phyloP scores from a whole-genome alignment of 2,797 vertebrate genomes.

The Pseudochirops cupreus region DNA sequence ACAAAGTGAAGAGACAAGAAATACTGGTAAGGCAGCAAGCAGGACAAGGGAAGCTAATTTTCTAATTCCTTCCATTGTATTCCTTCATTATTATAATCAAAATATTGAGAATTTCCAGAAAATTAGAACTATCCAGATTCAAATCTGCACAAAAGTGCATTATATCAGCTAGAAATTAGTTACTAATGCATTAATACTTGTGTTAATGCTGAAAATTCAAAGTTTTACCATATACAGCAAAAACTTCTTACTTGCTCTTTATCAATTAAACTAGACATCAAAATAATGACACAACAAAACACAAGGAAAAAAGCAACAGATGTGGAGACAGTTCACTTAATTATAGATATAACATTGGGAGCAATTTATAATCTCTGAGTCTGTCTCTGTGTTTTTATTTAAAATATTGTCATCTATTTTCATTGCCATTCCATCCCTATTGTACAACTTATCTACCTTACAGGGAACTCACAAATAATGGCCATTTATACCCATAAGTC shows the following conservation, averaged over 20 bases:
- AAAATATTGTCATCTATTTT: not conserved
- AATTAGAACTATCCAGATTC: conserved; percentile 14
- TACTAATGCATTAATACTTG: not conserved
- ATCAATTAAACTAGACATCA: not conserved
- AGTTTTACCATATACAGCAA: not conserved
- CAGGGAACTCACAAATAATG: not conserved
- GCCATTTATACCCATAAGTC: not conserved
- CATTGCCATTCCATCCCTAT: not conserved
- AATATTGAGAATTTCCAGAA: not conserved
- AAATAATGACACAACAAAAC: not conserved
- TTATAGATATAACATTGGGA: not conserved
- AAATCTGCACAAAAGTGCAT: conserved; percentile 26
- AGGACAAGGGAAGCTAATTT: not conserved
- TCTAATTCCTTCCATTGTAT: not conserved
- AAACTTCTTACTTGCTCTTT: conserved; percentile 34
- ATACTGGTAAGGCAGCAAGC: conserved; percentile 11
- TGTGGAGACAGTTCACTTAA: not conserved
- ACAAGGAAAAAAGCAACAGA: not conserved
- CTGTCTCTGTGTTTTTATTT: not conserved
- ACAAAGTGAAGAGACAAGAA: conserved; percentile 1
- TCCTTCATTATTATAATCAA: not conserved
- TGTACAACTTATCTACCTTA: not conserved
- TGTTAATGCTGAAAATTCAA: conserved; percentile 38
- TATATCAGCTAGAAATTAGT: not conserved
- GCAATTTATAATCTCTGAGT: not conserved